Evolutionary conservation across 2,113 vertebrate species (phyloP), one percentile per base, ranked within the genome.

Genomic region (Delphinapterus leucas): DNA sequence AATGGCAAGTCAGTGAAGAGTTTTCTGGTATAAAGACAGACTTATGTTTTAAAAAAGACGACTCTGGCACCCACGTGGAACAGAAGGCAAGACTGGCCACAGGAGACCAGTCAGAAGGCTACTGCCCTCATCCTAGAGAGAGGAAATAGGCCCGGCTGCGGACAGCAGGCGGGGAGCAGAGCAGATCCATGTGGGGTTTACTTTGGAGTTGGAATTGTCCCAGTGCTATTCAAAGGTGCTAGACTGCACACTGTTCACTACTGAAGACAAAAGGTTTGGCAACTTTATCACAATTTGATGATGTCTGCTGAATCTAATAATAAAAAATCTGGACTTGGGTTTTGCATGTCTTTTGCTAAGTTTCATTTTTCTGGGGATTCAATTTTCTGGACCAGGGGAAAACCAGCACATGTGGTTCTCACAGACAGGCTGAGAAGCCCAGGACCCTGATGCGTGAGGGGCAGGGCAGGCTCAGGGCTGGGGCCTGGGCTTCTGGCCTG

Each of bases 11-110:
- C 89, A 53, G 3, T 15, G n/a, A 68, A 88, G 83, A n/a, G 9
- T 28, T 90, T 92, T 88, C 47, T n/a, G 31, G 41, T 61, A 23
- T 61, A 80, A 96, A 79, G 33, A 83, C 10, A 14, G n/a, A 77
- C 12, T 68, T 31, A 38, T 8, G 36, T 68, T 94, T 82, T 15
- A 31, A 28, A 74, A 85, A 74, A 79, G 73, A 79, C 33, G 13
- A 47, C 55, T 79, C 11, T 44, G 77, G 61, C 14, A 49, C 80
- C n/a, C 10, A 60, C 2, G 41, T 21, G 28, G 83, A 63, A 73
- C 0, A 85, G 25, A 67, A 71, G 38, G 60, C 38, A 53, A 89
- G 81, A 41, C 26, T 31, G n/a, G 58, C 2, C 13, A 76, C 6
- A n/a, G 84, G 25, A 93, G 71, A 81, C 33, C 47, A 58, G 60